Conservation (phyloP, 2,888 invertebrate species). For the Drosophila colorata region DNA sequence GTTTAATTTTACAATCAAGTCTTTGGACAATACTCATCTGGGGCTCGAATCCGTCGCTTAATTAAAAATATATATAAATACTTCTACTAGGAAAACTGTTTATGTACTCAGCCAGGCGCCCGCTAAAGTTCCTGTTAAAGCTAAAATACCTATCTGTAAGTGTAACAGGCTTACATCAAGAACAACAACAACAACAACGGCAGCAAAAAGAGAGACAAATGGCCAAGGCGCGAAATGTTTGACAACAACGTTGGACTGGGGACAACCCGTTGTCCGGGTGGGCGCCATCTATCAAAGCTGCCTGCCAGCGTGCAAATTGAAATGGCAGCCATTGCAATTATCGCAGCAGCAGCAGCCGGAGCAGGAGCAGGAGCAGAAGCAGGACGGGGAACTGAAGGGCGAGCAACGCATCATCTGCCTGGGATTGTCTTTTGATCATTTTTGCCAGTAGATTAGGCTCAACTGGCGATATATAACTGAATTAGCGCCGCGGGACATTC, state of each 20-base stretch:
- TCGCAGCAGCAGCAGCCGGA: conserved; percentile 41
- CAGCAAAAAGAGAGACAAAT: conserved; percentile 62
- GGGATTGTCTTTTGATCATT: conserved; percentile 38
- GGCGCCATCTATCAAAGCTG: conserved; percentile 73
- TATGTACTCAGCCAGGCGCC: too few species aligned
- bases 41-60: too few species aligned
- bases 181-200: conserved; percentile 13
- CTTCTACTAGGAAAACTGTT: too few species aligned
- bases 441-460: conserved; percentile 70
- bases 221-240: conserved; percentile 77
- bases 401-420: conserved; percentile 14
- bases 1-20: too few species aligned
- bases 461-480: conserved; percentile 71
- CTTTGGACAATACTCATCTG: too few species aligned
- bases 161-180: conserved; percentile 3
- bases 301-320: conserved; percentile 70
- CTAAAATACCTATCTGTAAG: background rate
- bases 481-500: conserved; percentile 69
- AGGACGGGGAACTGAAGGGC: background rate
- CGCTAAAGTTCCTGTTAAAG: background rate
- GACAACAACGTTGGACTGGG: conserved; percentile 59
- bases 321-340: conserved; percentile 74
- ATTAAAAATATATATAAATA: too few species aligned
- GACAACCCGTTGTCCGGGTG: conserved; percentile 32
- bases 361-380: conserved; percentile 33